Evolutionary conservation across 2,113 vertebrate genomes (phyloP).

Genomic region (Hippolais icterina): DNA sequence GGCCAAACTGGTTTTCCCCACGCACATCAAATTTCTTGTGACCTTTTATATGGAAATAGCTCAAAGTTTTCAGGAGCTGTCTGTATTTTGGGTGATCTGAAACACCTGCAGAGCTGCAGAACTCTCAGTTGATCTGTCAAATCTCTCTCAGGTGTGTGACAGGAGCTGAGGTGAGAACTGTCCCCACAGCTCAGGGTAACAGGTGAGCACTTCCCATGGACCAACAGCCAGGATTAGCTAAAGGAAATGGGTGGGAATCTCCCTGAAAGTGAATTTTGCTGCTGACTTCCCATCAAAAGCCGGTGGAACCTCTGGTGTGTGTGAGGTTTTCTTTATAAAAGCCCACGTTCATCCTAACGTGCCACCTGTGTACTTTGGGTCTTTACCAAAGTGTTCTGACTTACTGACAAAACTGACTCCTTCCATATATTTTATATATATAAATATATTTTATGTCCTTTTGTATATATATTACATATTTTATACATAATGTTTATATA

Average conservation of each 20-base stretch:
- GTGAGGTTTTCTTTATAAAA: not conserved
- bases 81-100: not conserved
- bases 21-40: not conserved
- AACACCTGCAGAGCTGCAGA: not conserved
- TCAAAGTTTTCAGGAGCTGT: not conserved
- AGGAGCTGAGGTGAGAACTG: not conserved
- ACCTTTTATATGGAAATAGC: not conserved
- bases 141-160: accelerated
- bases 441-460: not conserved
- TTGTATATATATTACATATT: not conserved
- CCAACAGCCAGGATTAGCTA: accelerated
- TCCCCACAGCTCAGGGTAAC: not conserved
- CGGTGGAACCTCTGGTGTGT: accelerated
- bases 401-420: not conserved
- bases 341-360: accelerated
- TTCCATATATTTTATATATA: not conserved
- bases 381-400: not conserved
- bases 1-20: conserved; percentile 13
- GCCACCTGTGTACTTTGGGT: not conserved
- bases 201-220: not conserved
- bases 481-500: not conserved
- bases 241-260: not conserved
- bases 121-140: accelerated
- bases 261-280: not conserved
- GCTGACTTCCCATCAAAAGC: not conserved